Evolutionary conservation across 2,888 invertebrate species (phyloP), one percentile per base, ranked within the genome.

Genomic region (Ochropleura leucogaster): DNA sequence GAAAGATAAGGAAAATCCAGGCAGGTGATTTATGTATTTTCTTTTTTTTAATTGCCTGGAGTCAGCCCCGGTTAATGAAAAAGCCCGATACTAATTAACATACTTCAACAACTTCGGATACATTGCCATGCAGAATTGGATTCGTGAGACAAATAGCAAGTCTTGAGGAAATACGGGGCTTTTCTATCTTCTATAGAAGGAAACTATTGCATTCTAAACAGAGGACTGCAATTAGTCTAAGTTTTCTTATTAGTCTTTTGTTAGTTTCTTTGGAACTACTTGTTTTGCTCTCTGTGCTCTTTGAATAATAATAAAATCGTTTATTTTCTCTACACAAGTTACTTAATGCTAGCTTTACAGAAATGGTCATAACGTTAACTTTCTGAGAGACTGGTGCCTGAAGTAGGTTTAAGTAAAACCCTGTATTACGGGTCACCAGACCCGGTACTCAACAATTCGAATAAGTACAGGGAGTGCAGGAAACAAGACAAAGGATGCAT

Each of bases 71-170:
- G 72, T 69, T 80, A 82, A 82, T 82, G 77, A 84, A 84, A 83
- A 69, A 70, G 70, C 42, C 72, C 42, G 47, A 83, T 79, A 55
- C 77, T 77, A 82, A 82, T 84, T 82, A 82, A 73, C 81, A 69
- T 80, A 71, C 30, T 84, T 76, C 51, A 57, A 63, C 68, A 83
- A 74, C 65, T 84, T 69, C 20, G 12, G 68, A 84, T 63, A 80
- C 72, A 67, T 51, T 72, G 65, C 70, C 64, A 74, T 70, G 51
- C 59, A 49, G 63, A 82, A 80, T 76, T 72, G 47, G 59, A 67
- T 57, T 82, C 69, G 84, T 72, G 72, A 72, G 55, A 60, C 60
- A 76, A 83, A 83, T 68, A 46, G 40, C 30, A 74, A 71, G 18
- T 65, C 14, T n/a, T 51, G 12, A 42, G 59, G 47, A 65, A 80